Conservation (phyloP, 2,113 vertebrate genomes). For the Canis aureus region DNA sequence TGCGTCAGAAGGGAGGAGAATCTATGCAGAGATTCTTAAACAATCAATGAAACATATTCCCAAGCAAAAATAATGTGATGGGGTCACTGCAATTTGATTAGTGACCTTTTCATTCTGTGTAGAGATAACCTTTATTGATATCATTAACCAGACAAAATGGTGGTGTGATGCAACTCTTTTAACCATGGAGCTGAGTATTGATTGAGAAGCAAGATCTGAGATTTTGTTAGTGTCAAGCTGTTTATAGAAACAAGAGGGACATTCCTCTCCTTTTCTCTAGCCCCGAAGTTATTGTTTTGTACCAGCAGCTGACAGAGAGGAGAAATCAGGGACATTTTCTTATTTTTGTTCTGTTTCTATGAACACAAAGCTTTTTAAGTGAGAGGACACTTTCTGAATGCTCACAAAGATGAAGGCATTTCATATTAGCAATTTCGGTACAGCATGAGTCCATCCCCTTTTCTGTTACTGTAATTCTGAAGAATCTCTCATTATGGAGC, state of each 20-base stretch:
- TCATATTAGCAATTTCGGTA: background rate
- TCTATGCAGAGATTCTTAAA: background rate
- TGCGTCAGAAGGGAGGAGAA: background rate
- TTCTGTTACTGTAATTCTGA: background rate
- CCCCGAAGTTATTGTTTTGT: background rate
- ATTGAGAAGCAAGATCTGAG: constrained; percentile 62
- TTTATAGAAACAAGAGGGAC: constrained; percentile 48
- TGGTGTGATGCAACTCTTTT: constrained; percentile 24
- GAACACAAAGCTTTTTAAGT: background rate
- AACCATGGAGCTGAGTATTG: constrained; percentile 36
- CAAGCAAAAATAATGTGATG: constrained; percentile 12
- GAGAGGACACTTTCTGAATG: background rate
- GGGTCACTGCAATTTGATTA: constrained; percentile 50
- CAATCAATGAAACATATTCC: background rate
- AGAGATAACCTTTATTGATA: constrained; percentile 69
- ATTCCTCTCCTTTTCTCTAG: background rate
- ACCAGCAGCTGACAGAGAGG: constrained; percentile 12
- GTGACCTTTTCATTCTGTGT: constrained; percentile 58
- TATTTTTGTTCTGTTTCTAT: constrained; percentile 23
- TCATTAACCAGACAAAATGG: constrained; percentile 36
- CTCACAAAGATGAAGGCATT: background rate
- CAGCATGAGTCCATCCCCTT: background rate
- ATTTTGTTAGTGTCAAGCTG: constrained; percentile 48
- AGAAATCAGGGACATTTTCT: constrained; percentile 65
- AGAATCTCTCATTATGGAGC: background rate